Evolutionary conservation across 1,140 invertebrate genomes (phyloP).

Genomic region (Protaetia brevitarsis): DNA sequence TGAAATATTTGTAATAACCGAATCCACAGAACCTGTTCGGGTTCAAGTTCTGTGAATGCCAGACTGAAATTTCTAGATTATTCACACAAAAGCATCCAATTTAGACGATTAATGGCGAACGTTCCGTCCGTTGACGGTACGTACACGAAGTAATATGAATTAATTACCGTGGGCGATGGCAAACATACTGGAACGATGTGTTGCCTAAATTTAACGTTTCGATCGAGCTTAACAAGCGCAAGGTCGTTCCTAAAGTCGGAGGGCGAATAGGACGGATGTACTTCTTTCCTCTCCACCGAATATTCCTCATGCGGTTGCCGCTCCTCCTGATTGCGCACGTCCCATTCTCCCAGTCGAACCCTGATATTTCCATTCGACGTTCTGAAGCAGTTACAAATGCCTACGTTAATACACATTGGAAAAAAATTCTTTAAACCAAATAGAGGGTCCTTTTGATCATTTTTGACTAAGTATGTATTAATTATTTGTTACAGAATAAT

Average conservation of each 20-base stretch:
- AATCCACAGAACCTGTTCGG: too few relatives aligned
- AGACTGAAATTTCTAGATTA: too few relatives aligned
- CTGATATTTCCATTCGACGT: conserved; percentile 81
- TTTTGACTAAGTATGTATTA: too few relatives aligned
- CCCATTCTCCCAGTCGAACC: conserved; percentile 87
- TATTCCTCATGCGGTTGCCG: conserved; percentile 83
- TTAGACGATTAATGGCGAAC: neutral
- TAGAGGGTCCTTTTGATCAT: too few relatives aligned
- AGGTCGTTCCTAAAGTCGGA: conserved; percentile 88
- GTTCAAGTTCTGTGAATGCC: too few relatives aligned
- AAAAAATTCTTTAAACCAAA: too few relatives aligned
- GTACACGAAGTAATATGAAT: neutral
- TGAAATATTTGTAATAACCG: too few relatives aligned
- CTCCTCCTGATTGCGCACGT: conserved; percentile 80
- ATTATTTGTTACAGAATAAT: too few relatives aligned
- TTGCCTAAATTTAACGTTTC: conserved; percentile 78
- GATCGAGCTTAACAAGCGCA: conserved; percentile 76
- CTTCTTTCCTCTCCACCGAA: conserved; percentile 82
- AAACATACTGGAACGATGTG: conserved; percentile 85
- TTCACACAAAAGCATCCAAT: neutral
- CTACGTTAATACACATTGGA: too few relatives aligned
- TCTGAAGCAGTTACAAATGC: conserved; percentile 46
- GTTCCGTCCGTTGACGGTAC: too few relatives aligned
- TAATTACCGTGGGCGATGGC: conserved; percentile 44
- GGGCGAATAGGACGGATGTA: conserved; percentile 84